Base-by-base conservation (phyloP, 1,140 invertebrate genomes). In the Pemphigus obesinymphae region DNA sequence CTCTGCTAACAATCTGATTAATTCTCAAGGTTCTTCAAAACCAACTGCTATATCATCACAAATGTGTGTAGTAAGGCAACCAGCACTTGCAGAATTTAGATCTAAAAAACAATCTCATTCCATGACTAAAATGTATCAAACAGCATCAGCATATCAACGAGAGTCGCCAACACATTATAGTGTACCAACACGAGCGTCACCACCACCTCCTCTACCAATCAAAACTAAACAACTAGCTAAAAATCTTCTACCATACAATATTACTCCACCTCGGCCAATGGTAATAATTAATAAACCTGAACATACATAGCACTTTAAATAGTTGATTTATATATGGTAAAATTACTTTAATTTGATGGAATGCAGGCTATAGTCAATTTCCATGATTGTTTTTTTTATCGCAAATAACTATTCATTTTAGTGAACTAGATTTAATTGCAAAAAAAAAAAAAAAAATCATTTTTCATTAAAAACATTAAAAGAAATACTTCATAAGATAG, bases 161-260 rank as follows among this genome's bases (percentile, higher is more conserved):
- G n/a, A 4, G 17, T 72, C 82, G 17, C 45, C 82, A 55, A 50
- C 29, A 31, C 80, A 43, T 20, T 50, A 55, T n/a, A 68, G 4
- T 31, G 26, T 82, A 29, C 82, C 82, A 13, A 50, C 37, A 43
- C 55, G n/a, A 4, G 20, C 53, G 17, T 72, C 82, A 23, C 45
- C 82, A 55, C 34, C 29, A 31, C 80, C 63, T 20, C 68, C 82
- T 10, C 23, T 82, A 29, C 82, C 82, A 13, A 50, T 53, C 13
- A 82, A 82, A 58, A 53, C 37, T 20, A 82, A 82, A 53, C 68
- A 43, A 40, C 85, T 87, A 84, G 91, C 91, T 2, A 94, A 96
- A 87, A 92, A 92, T 85, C 86, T 96, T 50, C 87, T 97, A 66
- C 94, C 94, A 1, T 97, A 95, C 84, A 96, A 94, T 88, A 92